A percentile compares a stretch with the other conserved stretches of the same genome.
These are phyloP conservation scores for Bombus affinis DNA, from an alignment of 1,140 invertebrate genomes.

Conservation along the genomic window DNA sequence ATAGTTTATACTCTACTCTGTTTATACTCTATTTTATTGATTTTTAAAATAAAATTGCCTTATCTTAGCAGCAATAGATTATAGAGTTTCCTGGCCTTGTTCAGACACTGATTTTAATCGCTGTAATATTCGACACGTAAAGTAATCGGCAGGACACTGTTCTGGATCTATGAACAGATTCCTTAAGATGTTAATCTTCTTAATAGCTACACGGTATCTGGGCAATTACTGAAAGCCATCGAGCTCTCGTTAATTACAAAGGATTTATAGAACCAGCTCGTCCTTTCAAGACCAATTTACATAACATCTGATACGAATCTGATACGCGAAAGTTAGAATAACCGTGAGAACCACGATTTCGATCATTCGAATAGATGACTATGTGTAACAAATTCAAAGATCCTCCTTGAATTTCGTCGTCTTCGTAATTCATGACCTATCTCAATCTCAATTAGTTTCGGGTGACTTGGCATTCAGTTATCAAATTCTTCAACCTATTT, in stretches of 20 bases:
- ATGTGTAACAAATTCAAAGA: no score
- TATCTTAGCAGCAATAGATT: background rate
- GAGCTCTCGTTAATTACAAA: conserved; percentile 11
- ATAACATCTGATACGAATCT: no score
- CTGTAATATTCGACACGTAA: background rate
- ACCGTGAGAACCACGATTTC: no score
- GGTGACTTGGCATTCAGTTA: no score
- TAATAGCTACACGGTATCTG: background rate
- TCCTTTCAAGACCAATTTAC: background rate
- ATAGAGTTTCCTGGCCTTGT: background rate
- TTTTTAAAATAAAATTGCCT: background rate
- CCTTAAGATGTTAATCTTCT: background rate
- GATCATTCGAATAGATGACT: no score
- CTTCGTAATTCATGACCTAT: no score
- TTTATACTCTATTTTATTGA: background rate
- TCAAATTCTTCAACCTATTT: no score
- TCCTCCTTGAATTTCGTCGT: no score
- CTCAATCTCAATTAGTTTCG: no score
- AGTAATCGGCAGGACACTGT: background rate
- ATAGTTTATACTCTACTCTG: no score
- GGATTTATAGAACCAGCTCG: background rate
- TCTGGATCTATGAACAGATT: background rate
- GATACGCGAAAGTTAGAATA: no score
- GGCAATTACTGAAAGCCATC: background rate
- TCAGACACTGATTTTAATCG: background rate